Evolutionary conservation across 2,797 vertebrate species (phyloP), one percentile per base, ranked within the genome.

Genomic region (Thunnus albacares): DNA sequence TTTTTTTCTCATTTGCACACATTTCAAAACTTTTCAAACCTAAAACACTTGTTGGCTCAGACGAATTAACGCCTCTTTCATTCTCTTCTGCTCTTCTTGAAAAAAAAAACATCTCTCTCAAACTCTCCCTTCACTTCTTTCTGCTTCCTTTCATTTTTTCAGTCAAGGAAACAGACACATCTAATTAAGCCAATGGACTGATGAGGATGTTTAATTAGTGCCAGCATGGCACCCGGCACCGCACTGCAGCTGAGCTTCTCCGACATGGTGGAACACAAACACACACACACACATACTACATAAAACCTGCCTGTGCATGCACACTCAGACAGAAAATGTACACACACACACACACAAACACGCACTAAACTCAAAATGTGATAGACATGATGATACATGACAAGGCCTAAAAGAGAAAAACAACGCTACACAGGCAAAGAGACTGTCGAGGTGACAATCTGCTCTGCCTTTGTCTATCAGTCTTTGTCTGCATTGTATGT

Each of bases 181-280:
- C 89, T 91, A 89, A 94, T 93, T 92, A 93, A 92, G 82, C 78
- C 76, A 75, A 82, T 73, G 71, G 75, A 84, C 83, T 89, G 90
- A 91, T 86, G 82, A 89, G 86, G 69, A 85, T 75, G 87, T 84
- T 90, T 92, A 90, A 91, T 93, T 91, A 91, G 85, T 79, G 86
- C 71, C 88, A 89, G 75, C 82, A 66, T 77, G 78, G 85, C 72
- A 79, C 81, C 71, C 70, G 55, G 51, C 78, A 55, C 73, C 28
- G 77, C 80, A 83, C 74, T 70, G 84, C 71, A 87, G 80, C 89
- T 89, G 86, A 86, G 86, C 84, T 80, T 83, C 69, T 77, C 66
- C 33, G 22, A 66, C 64, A 18, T 30, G 33, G 67, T 64, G 9
- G 67, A 30, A 79, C 75, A 82, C 70, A 79, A 24, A 82, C 43